A percentile compares a stretch with the other conserved stretches of the same genome.
phyloP scores from a whole-genome alignment of 2,797 vertebrate species.

The Cryptoprocta ferox region DNA sequence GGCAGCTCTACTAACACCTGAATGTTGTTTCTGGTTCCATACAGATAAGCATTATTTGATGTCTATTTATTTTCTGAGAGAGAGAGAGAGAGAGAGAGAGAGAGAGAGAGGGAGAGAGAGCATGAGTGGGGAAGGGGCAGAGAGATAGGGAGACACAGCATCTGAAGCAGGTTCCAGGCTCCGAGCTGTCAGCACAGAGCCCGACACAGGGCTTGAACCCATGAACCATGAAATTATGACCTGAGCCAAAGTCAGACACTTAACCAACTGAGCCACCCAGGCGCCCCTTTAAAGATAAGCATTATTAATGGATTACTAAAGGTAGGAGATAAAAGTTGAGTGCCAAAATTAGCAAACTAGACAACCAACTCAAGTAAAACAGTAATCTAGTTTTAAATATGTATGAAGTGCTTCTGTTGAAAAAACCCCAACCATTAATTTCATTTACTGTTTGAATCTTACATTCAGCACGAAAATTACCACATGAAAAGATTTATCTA shows the following conservation, averaged over 20 bases:
- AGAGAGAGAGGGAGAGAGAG: too few relatives aligned
- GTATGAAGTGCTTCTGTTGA: neutral
- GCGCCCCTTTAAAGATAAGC: too few relatives aligned
- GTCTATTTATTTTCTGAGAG: too few relatives aligned
- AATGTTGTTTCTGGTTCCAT: conserved; percentile 12
- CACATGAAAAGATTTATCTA: neutral
- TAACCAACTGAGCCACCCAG: too few relatives aligned
- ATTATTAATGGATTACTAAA: neutral
- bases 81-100: too few relatives aligned
- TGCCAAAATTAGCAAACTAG: neutral
- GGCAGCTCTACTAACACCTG: neutral
- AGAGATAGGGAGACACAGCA: too few relatives aligned
- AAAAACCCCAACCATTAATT: neutral
- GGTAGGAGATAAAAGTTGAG: neutral
- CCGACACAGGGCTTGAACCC: too few relatives aligned
- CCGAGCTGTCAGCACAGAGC: too few relatives aligned
- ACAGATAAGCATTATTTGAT: neutral
- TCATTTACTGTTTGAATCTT: conserved; percentile 20
- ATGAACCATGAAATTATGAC: too few relatives aligned
- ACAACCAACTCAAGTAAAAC: conserved; percentile 44
- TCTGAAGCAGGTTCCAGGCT: too few relatives aligned
- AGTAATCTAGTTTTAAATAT: neutral
- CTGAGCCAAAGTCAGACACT: too few relatives aligned
- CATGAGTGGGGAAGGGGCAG: too few relatives aligned
- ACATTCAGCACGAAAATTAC: conserved; percentile 14